Evolutionary conservation across 30 jellyfish, hydroid and myxozoan species (phyloP).

Genomic region (Cassiopea andromeda): DNA sequence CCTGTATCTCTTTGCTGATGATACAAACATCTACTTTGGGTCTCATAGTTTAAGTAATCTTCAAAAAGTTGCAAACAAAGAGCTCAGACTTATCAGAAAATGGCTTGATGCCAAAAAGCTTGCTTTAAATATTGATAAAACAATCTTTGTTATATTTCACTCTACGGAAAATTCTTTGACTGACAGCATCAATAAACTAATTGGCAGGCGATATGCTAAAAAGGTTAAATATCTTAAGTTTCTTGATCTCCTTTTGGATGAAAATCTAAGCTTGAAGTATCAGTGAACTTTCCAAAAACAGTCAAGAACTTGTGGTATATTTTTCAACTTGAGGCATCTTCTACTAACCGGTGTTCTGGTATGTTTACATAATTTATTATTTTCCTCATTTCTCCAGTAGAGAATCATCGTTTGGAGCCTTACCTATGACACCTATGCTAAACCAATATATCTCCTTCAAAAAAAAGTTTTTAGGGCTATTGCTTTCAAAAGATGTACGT

Average conservation of each 20-base stretch:
- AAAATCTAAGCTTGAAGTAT: constrained; percentile 1
- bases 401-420: constrained; percentile 4
- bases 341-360: constrained; percentile 40
- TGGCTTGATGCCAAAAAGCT: constrained; percentile 57
- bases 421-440: constrained; percentile 14
- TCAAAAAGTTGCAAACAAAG: constrained; percentile 38
- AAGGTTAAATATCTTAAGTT: constrained; percentile 35
- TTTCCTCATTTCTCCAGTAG: background rate
- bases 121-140: constrained; percentile 40
- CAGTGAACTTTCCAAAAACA: constrained; percentile 35
- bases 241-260: background rate
- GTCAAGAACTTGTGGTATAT: constrained; percentile 15
- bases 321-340: constrained; percentile 35
- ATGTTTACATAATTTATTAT: background rate
- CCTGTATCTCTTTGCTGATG: constrained; percentile 55
- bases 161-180: constrained; percentile 16
- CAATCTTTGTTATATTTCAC: constrained; percentile 24
- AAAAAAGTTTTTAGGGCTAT: constrained; percentile 41
- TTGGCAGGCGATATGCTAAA: constrained; percentile 26
- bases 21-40: constrained; percentile 26
- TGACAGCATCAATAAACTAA: constrained; percentile 13
- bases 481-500: constrained; percentile 27
- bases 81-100: constrained; percentile 26
- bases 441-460: constrained; percentile 35
- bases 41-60: constrained; percentile 5